These are phyloP conservation scores for Calyptomena viridis DNA, from an alignment of 2,113 vertebrate species.

Conservation along the genomic window DNA sequence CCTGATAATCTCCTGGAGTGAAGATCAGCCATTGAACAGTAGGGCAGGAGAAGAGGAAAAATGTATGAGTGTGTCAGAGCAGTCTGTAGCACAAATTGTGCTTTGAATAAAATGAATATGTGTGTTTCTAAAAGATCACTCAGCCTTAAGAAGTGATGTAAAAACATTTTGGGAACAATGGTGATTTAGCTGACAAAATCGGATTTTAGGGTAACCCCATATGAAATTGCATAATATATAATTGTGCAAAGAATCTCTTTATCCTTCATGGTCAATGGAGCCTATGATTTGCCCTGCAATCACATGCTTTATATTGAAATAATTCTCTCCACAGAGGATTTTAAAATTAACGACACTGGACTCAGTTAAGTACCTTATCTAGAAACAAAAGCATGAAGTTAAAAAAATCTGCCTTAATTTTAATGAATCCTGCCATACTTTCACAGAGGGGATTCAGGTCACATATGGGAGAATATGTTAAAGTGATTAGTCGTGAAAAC, in stretches of 20 bases:
- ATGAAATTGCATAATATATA: conserved; percentile 44
- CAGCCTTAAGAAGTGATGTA: not conserved
- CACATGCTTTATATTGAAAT: conserved; percentile 61
- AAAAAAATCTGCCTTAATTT: conserved; percentile 12
- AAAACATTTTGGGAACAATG: not conserved
- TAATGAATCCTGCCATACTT: not conserved
- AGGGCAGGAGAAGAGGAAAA: not conserved
- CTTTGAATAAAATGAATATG: not conserved
- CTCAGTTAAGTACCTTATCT: conserved; percentile 46
- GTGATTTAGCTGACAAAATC: not conserved
- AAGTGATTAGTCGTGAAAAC: not conserved
- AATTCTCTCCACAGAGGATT: conserved; percentile 50
- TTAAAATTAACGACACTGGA: conserved; percentile 25
- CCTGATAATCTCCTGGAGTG: not conserved
- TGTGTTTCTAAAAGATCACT: not conserved
- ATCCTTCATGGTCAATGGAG: conserved; percentile 30
- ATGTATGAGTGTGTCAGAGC: not conserved
- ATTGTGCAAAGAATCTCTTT: conserved; percentile 32
- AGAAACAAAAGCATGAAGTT: conserved; percentile 30
- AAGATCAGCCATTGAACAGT: not conserved
- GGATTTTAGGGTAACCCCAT: conserved; percentile 1
- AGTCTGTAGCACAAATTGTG: not conserved
- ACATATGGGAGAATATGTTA: not conserved
- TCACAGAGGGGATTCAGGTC: not conserved
- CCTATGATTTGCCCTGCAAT: conserved; percentile 34